Evolutionary conservation across 1,140 invertebrate genomes (phyloP).

Genomic region (Euglossa dilemma): DNA sequence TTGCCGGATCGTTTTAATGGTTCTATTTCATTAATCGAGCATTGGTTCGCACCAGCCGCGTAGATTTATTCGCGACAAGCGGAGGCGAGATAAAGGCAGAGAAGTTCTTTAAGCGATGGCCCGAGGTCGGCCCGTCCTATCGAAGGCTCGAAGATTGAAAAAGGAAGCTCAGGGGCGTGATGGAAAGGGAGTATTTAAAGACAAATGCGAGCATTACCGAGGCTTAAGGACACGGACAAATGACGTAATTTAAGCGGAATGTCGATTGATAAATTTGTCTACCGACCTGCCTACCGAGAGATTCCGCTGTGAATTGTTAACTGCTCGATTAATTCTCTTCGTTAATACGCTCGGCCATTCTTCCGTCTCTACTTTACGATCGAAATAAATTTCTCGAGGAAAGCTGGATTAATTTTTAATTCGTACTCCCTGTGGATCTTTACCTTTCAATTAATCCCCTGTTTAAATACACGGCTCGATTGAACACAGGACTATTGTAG

Average conservation of each 20-base stretch:
- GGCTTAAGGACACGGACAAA: background rate
- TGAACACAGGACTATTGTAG: too few relatives aligned
- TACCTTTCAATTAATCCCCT: too few relatives aligned
- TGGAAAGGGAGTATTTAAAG: background rate
- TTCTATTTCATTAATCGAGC: conserved; percentile 47
- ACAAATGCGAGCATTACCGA: too few relatives aligned
- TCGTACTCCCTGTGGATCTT: too few relatives aligned
- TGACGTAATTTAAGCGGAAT: background rate
- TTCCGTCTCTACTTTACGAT: background rate
- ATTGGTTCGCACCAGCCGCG: background rate
- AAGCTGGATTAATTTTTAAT: too few relatives aligned
- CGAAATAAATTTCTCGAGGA: background rate
- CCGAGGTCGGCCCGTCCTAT: background rate
- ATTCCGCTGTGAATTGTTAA: background rate
- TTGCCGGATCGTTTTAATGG: too few relatives aligned
- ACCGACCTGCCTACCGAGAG: too few relatives aligned
- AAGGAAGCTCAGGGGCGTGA: background rate
- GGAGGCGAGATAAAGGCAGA: conserved; percentile 15
- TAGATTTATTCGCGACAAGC: conserved; percentile 39
- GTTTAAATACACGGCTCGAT: too few relatives aligned
- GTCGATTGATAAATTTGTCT: background rate
- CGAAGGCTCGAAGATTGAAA: background rate
- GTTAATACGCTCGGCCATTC: too few relatives aligned
- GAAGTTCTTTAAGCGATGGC: background rate
- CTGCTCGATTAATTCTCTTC: background rate